phyloP scores from a whole-genome alignment of 1,140 invertebrate species.

The Diorhabda elongata region DNA sequence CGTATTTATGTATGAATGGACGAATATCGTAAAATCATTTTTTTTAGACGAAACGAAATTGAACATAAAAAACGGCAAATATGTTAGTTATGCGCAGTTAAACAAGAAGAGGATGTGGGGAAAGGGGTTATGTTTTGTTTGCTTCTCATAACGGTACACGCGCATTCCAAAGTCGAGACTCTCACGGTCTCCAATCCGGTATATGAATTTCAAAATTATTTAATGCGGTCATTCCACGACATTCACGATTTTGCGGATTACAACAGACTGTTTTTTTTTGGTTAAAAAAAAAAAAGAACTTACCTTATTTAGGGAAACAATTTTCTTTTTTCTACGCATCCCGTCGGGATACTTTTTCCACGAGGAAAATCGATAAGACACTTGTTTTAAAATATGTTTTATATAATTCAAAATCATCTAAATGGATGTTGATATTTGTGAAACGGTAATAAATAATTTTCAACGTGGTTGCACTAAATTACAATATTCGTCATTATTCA shows the following conservation, averaged over 20 bases:
- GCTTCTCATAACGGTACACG: conserved; percentile 31
- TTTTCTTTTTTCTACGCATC: too few relatives aligned
- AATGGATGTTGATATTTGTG: too few relatives aligned
- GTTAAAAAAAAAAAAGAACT: conserved; percentile 6
- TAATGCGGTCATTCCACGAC: background rate
- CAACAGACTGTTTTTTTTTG: background rate
- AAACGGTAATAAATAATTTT: too few relatives aligned
- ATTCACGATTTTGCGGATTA: background rate
- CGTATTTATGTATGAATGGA: too few relatives aligned
- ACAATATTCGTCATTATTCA: too few relatives aligned
- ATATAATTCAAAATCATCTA: too few relatives aligned
- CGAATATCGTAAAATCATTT: too few relatives aligned
- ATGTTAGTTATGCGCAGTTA: conserved; percentile 35
- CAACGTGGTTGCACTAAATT: too few relatives aligned
- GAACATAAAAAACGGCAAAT: conserved; percentile 10
- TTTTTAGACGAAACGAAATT: too few relatives aligned
- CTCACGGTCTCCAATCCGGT: conserved; percentile 19
- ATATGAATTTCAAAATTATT: background rate
- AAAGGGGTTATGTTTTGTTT: conserved; percentile 30
- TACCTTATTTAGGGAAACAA: background rate
- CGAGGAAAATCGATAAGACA: too few relatives aligned
- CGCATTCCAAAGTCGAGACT: conserved; percentile 32
- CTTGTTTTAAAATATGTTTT: too few relatives aligned
- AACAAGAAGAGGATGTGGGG: conserved; percentile 14
- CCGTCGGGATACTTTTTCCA: too few relatives aligned